Base-by-base conservation (phyloP, 2,888 invertebrate genomes). In the Caenorhabditis sp. region DNA sequence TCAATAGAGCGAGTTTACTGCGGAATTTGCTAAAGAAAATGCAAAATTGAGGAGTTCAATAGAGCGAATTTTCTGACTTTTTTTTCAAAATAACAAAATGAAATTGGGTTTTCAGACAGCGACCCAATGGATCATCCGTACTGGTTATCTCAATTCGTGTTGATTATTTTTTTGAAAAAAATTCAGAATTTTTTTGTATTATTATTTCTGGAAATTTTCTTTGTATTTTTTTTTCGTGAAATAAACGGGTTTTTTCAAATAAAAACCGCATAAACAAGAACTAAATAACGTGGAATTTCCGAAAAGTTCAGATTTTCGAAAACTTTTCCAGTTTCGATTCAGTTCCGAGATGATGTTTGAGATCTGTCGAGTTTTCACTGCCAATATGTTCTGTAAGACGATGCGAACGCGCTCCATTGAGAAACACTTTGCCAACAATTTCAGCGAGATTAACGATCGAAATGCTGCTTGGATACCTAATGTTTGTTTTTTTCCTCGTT, bases 361-460 rank as follows among this genome's bases (percentile, higher is more conserved):
- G 4, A 35, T 66, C 28, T 66, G 51, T 66, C 66, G 66, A 66
- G 66, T 66, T 51, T 51, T 66, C 35, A 66, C 31, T 51, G 66
- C 31, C 28, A 51, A 49, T 51, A 66, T 49, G 51, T 66, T 66
- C 66, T 66, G 66, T 66, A 19, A 66, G 66, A 47, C 4, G 28
- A 14, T 47, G 1, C 22, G 8, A 51, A 51, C 22, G 19, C 6
- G 19, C 22, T 59, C 35, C 22, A 63, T 0, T 22, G 22, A n/a
- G n/a, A 44, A 44, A 26, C n/a, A n/a, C n/a, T n/a, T 41, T 26
- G 12, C 16, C 24, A 16, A 24, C 1, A 58, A 35, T 51, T 51
- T n/a, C 28, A 68, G 68, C 54, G 54, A 68, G 54, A 68, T 51
- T 68, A 51, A 68, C 68, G 54, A 68, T 54, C 24, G 54, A 68